Conservation (phyloP, 2,797 vertebrate genomes). For the Pelodytes ibericus region DNA sequence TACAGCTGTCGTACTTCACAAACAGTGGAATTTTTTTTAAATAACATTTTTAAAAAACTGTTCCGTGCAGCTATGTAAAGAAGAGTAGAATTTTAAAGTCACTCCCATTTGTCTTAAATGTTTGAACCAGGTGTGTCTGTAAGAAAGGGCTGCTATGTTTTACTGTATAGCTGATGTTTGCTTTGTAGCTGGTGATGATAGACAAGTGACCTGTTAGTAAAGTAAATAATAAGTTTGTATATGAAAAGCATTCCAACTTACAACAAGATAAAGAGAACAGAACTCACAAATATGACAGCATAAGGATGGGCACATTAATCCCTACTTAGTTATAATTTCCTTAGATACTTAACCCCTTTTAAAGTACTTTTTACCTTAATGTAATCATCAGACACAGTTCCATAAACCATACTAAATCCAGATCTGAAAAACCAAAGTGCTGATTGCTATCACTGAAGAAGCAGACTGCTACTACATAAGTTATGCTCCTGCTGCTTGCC, state of each 20-base stretch:
- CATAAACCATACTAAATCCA: conserved; percentile 52
- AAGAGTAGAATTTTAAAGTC: conserved; percentile 63
- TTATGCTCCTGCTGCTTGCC: too few species aligned
- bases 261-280: conserved; percentile 65
- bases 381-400: conserved; percentile 16
- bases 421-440: neutral
- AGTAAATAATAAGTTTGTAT: conserved; percentile 67
- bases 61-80: conserved; percentile 68
- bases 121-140: conserved; percentile 76
- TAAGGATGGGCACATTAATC: conserved; percentile 51
- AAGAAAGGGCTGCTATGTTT: conserved; percentile 64
- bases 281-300: conserved; percentile 61
- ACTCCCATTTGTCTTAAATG: conserved; percentile 70
- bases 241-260: conserved; percentile 65
- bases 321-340: conserved; percentile 53
- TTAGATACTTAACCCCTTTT: conserved; percentile 57
- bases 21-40: conserved; percentile 55
- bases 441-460: neutral
- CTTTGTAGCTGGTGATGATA: conserved; percentile 66
- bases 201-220: conserved; percentile 66
- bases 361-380: conserved; percentile 36
- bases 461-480: neutral
- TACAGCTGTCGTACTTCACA: conserved; percentile 52
- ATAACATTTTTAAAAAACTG: conserved; percentile 8
- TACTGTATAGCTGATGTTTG: conserved; percentile 70